Evolutionary conservation across 2,113 vertebrate species (phyloP), one percentile per base, ranked within the genome.

Genomic region (Rhinogobius similis): DNA sequence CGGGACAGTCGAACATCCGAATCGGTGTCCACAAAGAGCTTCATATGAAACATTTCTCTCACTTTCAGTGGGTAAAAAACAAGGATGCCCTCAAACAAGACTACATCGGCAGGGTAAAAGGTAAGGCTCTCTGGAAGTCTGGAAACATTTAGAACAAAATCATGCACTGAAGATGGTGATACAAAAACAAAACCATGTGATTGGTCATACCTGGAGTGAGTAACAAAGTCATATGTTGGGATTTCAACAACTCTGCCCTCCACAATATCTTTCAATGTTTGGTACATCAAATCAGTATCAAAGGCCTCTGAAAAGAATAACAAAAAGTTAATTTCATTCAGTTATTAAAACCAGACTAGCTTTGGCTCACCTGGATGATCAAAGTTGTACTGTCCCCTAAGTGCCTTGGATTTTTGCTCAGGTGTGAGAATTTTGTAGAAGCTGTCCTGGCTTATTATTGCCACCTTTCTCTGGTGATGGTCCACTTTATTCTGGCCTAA

Each of bases 301-400:
- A 99, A 99, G 18, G 98, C 98, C 65, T 98, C 98, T 99, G 90
- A 11, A 75, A 8, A 68, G 24, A 18, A 32, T 11, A n/a, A 36
- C 10, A 21, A 61, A n/a, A 20, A 32, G 8, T 16, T 14, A 29
- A 11, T n/a, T 61, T n/a, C 3, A 61, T 11, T 38, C 1, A n/a
- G 0, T 61, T 16, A 29, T n/a, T 0, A n/a, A 24, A 4, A 52
- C 3, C 24, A 20, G 50, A 18, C 1, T 56, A 13, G 24, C 16
- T 13, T 18, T 14, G 11, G 1, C 64, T 20, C 77, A 99, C 97
- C 97, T 76, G 97, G 97, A 81, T 98, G 97, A 85, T 98, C 97
- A 50, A 99, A 99, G 90, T 99, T 99, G 91, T 97, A 99, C 86
- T 98, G 97, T 0, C 97, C 97, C 86, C 95, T 97, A 18, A 98